Evolutionary conservation across 2,113 vertebrate species (phyloP).

Genomic region (Irena cyanogastra): DNA sequence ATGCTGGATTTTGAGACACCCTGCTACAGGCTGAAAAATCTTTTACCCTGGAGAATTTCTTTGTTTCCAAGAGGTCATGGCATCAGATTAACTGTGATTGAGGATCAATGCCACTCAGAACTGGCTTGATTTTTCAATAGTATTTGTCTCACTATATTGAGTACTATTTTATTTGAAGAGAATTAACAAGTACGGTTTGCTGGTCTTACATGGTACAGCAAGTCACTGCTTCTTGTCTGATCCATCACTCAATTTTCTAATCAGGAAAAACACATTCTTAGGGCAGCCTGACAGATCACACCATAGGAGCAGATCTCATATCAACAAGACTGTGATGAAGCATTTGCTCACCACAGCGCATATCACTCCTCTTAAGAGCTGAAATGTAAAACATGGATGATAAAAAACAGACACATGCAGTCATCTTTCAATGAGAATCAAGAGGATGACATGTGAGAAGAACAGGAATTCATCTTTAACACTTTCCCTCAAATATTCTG

Average conservation of each 20-base stretch:
- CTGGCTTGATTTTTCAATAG: neutral
- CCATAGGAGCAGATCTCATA: neutral
- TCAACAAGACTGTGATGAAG: neutral
- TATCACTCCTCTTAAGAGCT: neutral
- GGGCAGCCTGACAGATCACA: neutral
- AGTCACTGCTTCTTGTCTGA: neutral
- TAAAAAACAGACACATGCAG: slow-evolving; percentile 8
- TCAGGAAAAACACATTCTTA: neutral
- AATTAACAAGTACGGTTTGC: neutral
- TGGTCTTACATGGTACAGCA: neutral
- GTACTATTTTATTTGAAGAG: neutral
- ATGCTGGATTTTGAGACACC: neutral
- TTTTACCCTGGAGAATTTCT: neutral
- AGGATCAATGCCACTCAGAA: neutral
- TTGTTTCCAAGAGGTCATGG: neutral
- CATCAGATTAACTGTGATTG: neutral
- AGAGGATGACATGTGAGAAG: neutral
- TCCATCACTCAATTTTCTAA: neutral
- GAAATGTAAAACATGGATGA: neutral
- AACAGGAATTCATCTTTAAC: neutral
- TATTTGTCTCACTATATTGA: neutral
- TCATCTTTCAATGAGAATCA: slow-evolving; percentile 14
- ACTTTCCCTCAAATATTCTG: neutral
- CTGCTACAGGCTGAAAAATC: neutral
- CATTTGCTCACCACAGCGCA: neutral